phyloP scores from a whole-genome alignment of 2,888 invertebrate genomes.

The Itoplectis maculator region DNA sequence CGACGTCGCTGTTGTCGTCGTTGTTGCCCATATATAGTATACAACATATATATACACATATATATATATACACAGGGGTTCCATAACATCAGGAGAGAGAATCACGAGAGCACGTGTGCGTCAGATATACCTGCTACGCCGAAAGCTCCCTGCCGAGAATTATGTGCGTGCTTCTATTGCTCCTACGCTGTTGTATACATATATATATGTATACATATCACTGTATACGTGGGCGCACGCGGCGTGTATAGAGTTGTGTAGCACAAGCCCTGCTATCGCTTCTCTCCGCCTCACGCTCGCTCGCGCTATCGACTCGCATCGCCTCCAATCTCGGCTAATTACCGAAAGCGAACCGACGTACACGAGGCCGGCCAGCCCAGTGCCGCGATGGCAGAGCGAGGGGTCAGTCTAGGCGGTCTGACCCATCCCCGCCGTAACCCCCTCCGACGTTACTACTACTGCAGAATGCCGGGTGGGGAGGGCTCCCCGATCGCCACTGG shows the following conservation, averaged over 20 bases:
- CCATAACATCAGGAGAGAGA: slow-evolving; percentile 26
- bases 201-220: slow-evolving; percentile 28
- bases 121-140: slow-evolving; percentile 28
- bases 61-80: not conserved
- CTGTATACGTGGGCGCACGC: not conserved
- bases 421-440: slow-evolving; percentile 6
- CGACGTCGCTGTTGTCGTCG: slow-evolving; percentile 24
- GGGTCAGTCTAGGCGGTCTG: slow-evolving; percentile 10
- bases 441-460: slow-evolving; percentile 23
- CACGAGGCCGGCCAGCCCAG: slow-evolving; percentile 26
- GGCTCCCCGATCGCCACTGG: not conserved
- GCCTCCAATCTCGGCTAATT: slow-evolving; percentile 71
- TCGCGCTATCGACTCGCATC: slow-evolving; percentile 53
- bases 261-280: slow-evolving; percentile 34
- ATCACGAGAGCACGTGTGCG: slow-evolving; percentile 39
- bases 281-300: slow-evolving; percentile 47
- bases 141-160: slow-evolving; percentile 39
- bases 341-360: slow-evolving; percentile 66
- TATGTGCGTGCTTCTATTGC: slow-evolving; percentile 38
- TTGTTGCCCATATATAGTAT: not conserved
- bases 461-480: too few species aligned
- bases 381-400: not conserved
- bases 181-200: not conserved
- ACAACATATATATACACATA: not conserved
- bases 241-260: slow-evolving; percentile 1